Conservation (phyloP, 2,113 vertebrate genomes). For the Mellivora capensis region DNA sequence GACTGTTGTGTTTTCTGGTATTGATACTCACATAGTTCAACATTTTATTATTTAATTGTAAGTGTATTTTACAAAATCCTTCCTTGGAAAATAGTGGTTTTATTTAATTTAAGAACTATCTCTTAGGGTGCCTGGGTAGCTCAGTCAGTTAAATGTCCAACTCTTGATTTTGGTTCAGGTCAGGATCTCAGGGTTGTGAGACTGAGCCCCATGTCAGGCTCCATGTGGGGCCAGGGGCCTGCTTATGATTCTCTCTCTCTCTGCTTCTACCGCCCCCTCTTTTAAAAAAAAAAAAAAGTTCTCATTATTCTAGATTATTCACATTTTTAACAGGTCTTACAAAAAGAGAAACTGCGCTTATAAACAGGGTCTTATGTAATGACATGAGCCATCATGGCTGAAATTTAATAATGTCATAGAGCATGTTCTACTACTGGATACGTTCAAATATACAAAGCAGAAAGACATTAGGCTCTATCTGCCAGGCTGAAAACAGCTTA, state of each 20-base stretch:
- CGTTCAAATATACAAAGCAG: not conserved
- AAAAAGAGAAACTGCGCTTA: not conserved
- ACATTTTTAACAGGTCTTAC: not conserved
- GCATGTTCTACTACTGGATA: not conserved
- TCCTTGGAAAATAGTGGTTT: conserved; percentile 1
- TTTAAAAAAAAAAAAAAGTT: not conserved
- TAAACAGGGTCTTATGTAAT: not conserved
- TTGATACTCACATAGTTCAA: not conserved
- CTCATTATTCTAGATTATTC: not conserved
- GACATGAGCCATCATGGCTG: not conserved
- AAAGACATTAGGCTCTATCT: not conserved
- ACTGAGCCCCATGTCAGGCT: not conserved
- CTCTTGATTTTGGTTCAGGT: not conserved
- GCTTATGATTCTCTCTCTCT: not conserved
- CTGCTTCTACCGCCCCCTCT: not conserved
- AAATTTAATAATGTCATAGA: not conserved
- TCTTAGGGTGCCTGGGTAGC: not conserved
- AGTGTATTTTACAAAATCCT: not conserved
- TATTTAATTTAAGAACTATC: not conserved
- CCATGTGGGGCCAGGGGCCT: not conserved
- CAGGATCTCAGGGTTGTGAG: not conserved
- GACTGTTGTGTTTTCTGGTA: not conserved
- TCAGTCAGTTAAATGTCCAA: not conserved
- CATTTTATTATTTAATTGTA: conserved; percentile 28
- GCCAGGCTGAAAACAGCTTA: not conserved